These are phyloP conservation scores for Luffia ferchaultella DNA, from an alignment of 2,888 invertebrate species.

Conservation along the genomic window DNA sequence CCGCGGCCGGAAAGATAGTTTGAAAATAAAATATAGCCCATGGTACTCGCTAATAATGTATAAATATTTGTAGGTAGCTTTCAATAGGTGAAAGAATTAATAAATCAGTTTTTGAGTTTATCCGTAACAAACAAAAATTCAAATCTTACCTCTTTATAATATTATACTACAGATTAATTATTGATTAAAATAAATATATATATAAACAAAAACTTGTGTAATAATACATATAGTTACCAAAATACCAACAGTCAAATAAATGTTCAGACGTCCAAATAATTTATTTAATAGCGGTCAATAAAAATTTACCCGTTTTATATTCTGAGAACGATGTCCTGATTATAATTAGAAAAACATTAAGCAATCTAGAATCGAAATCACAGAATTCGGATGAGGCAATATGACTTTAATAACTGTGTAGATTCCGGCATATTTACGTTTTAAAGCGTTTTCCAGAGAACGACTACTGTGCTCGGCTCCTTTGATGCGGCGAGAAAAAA, in stretches of 20 bases:
- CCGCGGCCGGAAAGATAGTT: too few species aligned
- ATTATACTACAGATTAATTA: too few species aligned
- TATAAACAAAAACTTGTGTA: too few species aligned
- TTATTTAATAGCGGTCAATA: background rate
- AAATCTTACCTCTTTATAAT: too few species aligned
- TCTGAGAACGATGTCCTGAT: background rate
- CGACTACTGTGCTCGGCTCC: constrained; percentile 40
- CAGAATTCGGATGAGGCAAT: constrained; percentile 36
- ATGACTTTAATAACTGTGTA: constrained; percentile 32
- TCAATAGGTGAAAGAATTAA: too few species aligned
- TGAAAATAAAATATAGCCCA: too few species aligned
- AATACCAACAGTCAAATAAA: background rate
- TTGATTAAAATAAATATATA: too few species aligned
- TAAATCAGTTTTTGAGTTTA: too few species aligned
- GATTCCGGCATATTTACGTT: constrained; percentile 27
- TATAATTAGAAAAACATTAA: background rate
- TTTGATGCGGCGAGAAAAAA: constrained; percentile 39
- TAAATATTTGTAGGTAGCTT: too few species aligned
- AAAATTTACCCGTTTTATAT: background rate
- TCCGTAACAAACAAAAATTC: too few species aligned
- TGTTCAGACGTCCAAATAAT: background rate
- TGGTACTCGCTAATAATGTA: too few species aligned
- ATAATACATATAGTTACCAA: too few species aligned
- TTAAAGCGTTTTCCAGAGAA: constrained; percentile 29
- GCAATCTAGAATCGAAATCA: constrained; percentile 15